Conservation (phyloP, 2,888 invertebrate species). For the Actias luna region DNA sequence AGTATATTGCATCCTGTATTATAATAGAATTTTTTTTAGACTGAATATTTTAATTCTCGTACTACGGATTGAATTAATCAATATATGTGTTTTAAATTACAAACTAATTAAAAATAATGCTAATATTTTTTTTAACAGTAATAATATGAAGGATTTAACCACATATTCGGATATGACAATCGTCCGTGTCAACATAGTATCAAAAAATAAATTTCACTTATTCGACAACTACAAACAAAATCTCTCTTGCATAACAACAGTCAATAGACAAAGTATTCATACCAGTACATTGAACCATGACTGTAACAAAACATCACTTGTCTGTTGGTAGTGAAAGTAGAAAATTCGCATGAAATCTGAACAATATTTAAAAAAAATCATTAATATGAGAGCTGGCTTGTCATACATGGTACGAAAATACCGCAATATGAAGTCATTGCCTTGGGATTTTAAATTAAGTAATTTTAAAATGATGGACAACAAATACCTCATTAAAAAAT, state of each 20-base stretch:
- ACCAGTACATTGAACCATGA: slow-evolving; percentile 29
- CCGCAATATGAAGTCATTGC: neutral
- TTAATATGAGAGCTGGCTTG: neutral
- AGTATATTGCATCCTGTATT: no score
- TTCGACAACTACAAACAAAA: slow-evolving; percentile 3
- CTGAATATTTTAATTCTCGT: no score
- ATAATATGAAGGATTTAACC: neutral
- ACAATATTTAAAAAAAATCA: slow-evolving; percentile 5
- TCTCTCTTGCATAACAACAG: slow-evolving; percentile 20
- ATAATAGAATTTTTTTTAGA: no score
- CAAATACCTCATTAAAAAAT: no score
- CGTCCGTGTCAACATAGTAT: neutral
- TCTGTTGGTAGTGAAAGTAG: slow-evolving; percentile 51
- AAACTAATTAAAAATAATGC: no score
- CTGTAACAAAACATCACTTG: slow-evolving; percentile 24
- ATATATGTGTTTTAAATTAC: no score
- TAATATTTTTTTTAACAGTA: no score
- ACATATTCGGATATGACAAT: neutral
- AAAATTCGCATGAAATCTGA: slow-evolving; percentile 39
- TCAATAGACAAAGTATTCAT: slow-evolving; percentile 15
- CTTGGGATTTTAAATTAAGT: neutral
- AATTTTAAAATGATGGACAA: neutral
- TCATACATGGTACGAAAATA: neutral
- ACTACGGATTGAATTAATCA: no score
- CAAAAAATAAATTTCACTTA: neutral